Conservation (phyloP, 2,888 invertebrate species). For the Isoperla grammatica region DNA sequence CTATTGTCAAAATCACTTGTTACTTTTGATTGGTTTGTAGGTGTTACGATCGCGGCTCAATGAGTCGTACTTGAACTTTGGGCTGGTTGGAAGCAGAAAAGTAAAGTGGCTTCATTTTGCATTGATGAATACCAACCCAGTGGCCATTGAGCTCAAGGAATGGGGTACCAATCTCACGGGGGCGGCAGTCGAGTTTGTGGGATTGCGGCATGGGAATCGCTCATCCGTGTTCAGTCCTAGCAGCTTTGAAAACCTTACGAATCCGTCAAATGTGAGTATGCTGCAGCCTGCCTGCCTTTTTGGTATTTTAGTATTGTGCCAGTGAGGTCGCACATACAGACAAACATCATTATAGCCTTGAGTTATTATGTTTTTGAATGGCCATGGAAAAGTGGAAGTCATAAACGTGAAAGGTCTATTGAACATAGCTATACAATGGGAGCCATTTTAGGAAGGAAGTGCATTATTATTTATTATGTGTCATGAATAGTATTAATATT, state of each 20-base stretch:
- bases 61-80: constrained; percentile 53
- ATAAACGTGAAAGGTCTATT: too few species aligned
- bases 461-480: too few species aligned
- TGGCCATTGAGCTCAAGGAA: constrained; percentile 56
- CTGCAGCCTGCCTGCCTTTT: neutral
- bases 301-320: too few species aligned
- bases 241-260: constrained; percentile 8
- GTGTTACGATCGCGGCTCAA: constrained; percentile 42
- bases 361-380: too few species aligned
- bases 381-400: too few species aligned
- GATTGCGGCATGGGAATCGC: constrained; percentile 52
- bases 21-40: constrained; percentile 34
- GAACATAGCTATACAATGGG: too few species aligned
- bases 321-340: too few species aligned
- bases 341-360: too few species aligned
- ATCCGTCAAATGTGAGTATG: constrained; percentile 3
- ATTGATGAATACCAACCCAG: constrained; percentile 69
- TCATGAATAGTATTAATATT: too few species aligned
- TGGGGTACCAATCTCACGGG: constrained; percentile 56
- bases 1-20: too few species aligned
- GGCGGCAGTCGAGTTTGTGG: constrained; percentile 54
- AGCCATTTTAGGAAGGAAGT: too few species aligned
- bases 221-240: constrained; percentile 36
- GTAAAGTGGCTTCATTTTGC: constrained; percentile 66
- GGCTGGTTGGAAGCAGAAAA: constrained; percentile 57